Conservation (phyloP, 1,140 invertebrate genomes). For the Heliconius congener region DNA sequence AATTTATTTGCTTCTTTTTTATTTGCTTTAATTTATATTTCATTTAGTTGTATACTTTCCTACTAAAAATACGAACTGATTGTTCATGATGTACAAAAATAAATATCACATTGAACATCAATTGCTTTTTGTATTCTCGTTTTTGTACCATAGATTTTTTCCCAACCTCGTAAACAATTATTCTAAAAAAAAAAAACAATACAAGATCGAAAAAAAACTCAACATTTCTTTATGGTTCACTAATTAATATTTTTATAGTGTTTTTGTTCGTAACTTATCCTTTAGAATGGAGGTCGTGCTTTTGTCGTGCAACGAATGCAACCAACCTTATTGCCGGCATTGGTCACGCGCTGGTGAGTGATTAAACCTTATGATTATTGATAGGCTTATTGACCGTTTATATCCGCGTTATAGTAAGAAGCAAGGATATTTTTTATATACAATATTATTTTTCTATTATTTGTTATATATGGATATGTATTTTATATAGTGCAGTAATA, state of each 20-base stretch:
- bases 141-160: neutral
- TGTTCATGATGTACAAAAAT: no score
- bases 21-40: no score
- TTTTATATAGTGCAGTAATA: neutral
- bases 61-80: no score
- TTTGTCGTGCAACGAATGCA: constrained; percentile 31
- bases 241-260: constrained; percentile 3
- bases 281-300: constrained; percentile 30
- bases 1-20: no score
- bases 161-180: neutral
- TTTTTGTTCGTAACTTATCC: constrained; percentile 26
- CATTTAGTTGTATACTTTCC: no score
- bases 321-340: constrained; percentile 36
- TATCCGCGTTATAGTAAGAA: constrained; percentile 26
- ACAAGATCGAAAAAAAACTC: no score
- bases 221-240: neutral
- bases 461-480: neutral
- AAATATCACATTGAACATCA: no score
- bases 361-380: constrained; percentile 28
- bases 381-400: constrained; percentile 21
- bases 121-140: no score
- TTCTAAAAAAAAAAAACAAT: neutral
- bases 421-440: neutral
- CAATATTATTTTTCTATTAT: neutral
- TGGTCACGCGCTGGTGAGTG: constrained; percentile 34